phyloP scores from a whole-genome alignment of 2,113 vertebrate genomes.

The Sprattus sprattus region DNA sequence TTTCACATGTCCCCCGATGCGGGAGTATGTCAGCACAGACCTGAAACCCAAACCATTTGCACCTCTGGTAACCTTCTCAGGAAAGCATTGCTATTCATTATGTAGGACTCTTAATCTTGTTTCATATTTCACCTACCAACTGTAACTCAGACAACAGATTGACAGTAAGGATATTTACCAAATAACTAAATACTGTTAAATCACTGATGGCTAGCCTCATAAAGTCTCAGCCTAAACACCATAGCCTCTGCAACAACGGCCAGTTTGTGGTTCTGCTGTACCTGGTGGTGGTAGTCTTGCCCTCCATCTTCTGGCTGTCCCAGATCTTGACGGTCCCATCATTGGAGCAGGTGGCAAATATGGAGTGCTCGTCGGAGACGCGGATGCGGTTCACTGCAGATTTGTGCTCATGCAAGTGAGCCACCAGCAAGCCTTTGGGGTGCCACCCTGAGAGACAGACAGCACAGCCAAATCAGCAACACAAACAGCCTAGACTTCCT shows the following conservation, averaged over 20 bases:
- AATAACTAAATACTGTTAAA: neutral
- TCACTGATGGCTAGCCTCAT: neutral
- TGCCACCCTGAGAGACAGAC: slow-evolving; percentile 81
- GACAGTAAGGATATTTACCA: neutral
- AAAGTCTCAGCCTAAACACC: neutral
- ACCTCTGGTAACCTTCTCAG: neutral
- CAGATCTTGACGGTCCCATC: slow-evolving; percentile 97
- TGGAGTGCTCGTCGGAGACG: slow-evolving; percentile 93
- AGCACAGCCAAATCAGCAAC: neutral
- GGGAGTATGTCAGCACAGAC: slow-evolving; percentile 90
- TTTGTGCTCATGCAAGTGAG: slow-evolving; percentile 97
- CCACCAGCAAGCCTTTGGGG: slow-evolving; percentile 91
- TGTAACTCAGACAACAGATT: neutral
- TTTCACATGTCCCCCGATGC: slow-evolving; percentile 89
- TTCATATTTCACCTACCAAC: neutral
- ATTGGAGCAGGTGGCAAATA: slow-evolving; percentile 96
- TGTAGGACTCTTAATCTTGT: neutral
- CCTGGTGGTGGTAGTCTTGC: slow-evolving; percentile 97
- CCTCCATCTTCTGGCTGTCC: slow-evolving; percentile 99
- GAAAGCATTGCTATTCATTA: neutral
- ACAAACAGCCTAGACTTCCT: neutral
- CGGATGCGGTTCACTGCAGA: slow-evolving; percentile 90
- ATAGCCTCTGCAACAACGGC: too few relatives aligned
- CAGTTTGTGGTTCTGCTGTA: slow-evolving; percentile 45
- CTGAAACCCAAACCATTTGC: slow-evolving; percentile 59